Base-by-base conservation (phyloP, 1,140 invertebrate species). In the Meloidogyne floridensis region DNA sequence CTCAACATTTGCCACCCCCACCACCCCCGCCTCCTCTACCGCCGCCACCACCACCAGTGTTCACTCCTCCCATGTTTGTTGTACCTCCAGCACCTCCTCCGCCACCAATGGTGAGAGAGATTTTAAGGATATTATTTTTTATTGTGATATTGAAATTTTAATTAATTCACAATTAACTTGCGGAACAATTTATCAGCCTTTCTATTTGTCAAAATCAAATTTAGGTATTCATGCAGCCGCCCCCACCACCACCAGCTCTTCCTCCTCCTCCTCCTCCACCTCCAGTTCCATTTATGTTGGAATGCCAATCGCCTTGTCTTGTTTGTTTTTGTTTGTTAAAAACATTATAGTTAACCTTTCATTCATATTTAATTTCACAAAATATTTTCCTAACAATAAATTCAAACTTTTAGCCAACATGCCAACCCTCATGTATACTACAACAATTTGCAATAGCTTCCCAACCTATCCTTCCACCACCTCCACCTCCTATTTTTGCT, bases 21-120 rank as follows among this genome's bases (percentile, higher is more conserved):
- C 74, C 80, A 43, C 74, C 75, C 1, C 56, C 75, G 2, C 77
- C 77, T 15, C 75, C 47, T 11, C 75, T 51, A 10, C 54, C 53
- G 15, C 56, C 42, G 4, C n/a, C 76, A 5, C n/a, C 76, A n/a
- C 76, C 43, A n/a, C n/a, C 32, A 51, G n/a, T 65, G 53, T 6
- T 77, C 47, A 65, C 51, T 69, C 77, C 77, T 20, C 77, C 77
- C 13, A 69, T 71, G 13, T 70, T 15, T 78, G 59, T 71, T 47
- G 59, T 65, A 1, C 59, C 59, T 65, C 59, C 59, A 8, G 59
- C 59, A 18, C 56, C 13, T 15, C 59, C 59, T 65, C 59, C 59
- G 10, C 59, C 59, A 65, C 59, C 65, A 53, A n/a, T 18, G n/a
- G 59, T 65, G 13, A 59, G 56, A 13, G 32, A 54, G 8, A 54